Conservation (phyloP, 2,888 invertebrate genomes). For the Caradrina kadenii region DNA sequence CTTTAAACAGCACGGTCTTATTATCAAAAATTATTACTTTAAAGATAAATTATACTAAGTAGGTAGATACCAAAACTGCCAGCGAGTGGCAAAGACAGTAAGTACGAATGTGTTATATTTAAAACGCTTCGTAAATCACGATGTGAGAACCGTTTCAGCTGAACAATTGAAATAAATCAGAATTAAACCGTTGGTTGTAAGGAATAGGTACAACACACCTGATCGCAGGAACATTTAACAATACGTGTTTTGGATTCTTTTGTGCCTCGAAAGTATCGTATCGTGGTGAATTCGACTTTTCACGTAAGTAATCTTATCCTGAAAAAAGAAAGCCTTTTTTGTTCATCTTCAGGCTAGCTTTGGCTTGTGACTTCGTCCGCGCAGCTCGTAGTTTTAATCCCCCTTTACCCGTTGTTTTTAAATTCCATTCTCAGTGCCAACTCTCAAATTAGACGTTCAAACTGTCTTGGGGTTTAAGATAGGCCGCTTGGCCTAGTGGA, state of each 20-base stretch:
- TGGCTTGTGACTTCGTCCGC: conserved; percentile 18
- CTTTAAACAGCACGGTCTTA: background rate
- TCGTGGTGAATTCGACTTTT: conserved; percentile 27
- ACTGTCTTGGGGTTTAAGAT: conserved; percentile 25
- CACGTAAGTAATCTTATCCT: conserved; percentile 27
- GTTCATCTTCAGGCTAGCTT: conserved; percentile 12
- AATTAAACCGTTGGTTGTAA: conserved; percentile 51
- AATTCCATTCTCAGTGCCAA: conserved; percentile 37
- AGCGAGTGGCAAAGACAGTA: conserved; percentile 44
- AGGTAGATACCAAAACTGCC: conserved; percentile 19
- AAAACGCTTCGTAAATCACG: conserved; percentile 47
- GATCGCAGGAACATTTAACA: conserved; percentile 40
- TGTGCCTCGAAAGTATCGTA: conserved; percentile 38
- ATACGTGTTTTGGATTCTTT: conserved; percentile 41
- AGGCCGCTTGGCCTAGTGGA: conserved; percentile 10
- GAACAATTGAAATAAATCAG: conserved; percentile 57
- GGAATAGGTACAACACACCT: conserved; percentile 50
- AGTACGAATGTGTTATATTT: conserved; percentile 36
- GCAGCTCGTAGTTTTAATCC: conserved; percentile 37
- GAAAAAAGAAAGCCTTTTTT: conserved; percentile 28
- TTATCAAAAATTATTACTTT: conserved; percentile 14
- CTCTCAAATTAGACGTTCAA: conserved; percentile 31
- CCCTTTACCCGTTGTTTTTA: conserved; percentile 19
- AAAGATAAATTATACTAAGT: conserved; percentile 39
- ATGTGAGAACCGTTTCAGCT: conserved; percentile 39